These are phyloP conservation scores for Sacculina carcini DNA, from an alignment of 2,888 invertebrate species.

Conservation along the genomic window DNA sequence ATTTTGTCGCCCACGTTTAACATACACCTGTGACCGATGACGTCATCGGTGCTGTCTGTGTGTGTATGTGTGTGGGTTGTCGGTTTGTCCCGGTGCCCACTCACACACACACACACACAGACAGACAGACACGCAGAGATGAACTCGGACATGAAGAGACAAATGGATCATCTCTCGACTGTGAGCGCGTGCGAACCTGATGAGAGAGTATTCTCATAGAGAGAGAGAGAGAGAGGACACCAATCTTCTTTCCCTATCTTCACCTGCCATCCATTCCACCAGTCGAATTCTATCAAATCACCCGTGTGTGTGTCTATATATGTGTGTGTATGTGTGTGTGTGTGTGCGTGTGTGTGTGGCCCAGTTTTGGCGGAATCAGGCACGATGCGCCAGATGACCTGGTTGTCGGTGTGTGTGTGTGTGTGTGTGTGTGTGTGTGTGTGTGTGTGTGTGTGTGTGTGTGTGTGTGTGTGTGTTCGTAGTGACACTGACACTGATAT, in stretches of 20 bases:
- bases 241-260: background rate
- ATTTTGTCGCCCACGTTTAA: too few relatives aligned
- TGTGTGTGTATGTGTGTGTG: conserved; percentile 1
- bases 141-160: background rate
- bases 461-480: too few relatives aligned
- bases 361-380: background rate
- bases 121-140: background rate
- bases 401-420: background rate
- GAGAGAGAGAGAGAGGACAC: background rate
- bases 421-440: background rate
- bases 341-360: background rate
- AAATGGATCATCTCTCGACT: background rate
- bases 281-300: background rate
- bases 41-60: too few relatives aligned
- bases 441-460: background rate
- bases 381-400: background rate
- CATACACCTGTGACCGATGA: too few relatives aligned
- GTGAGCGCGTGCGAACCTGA: background rate
- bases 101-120: background rate
- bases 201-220: background rate
- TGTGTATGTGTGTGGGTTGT: too few relatives aligned
- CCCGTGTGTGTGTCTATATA: background rate
- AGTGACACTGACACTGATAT: too few relatives aligned
- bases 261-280: background rate
- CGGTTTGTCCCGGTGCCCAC: too few relatives aligned